These are phyloP conservation scores for Enteromius paludinosus DNA, from an alignment of 2,797 vertebrate species.

Conservation along the genomic window DNA sequence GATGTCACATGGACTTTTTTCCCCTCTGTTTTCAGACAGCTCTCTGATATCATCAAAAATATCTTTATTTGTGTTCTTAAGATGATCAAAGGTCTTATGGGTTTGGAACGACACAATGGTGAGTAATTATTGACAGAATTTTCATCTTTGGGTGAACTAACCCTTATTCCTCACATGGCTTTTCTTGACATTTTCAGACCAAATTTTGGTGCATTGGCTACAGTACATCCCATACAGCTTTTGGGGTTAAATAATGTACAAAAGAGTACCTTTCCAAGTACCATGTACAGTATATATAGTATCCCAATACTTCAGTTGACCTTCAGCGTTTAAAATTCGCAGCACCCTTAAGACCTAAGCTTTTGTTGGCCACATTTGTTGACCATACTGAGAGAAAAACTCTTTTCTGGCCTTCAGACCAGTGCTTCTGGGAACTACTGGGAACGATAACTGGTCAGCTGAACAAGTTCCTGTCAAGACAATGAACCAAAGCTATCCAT, in stretches of 20 bases:
- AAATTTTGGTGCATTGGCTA: neutral
- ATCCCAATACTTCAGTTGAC: neutral
- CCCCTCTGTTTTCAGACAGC: no score
- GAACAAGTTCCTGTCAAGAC: constrained; percentile 25
- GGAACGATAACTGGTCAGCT: constrained; percentile 25
- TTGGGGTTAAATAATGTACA: neutral
- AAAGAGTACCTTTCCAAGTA: neutral
- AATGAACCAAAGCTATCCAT: constrained; percentile 14
- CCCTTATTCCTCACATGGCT: neutral
- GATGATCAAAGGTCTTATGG: no score
- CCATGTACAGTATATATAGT: no score
- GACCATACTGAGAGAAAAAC: constrained; percentile 1
- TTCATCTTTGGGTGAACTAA: no score
- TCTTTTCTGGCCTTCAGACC: neutral
- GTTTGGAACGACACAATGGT: no score
- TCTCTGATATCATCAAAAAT: no score
- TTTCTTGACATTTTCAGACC: neutral
- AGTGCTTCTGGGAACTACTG: constrained; percentile 6
- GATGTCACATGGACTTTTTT: no score
- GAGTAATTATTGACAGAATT: no score
- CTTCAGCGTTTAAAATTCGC: neutral
- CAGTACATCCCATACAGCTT: neutral
- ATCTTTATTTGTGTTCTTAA: no score
- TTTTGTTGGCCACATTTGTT: neutral
- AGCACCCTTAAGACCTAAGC: neutral